Conservation (phyloP, 2,113 vertebrate genomes). For the Archilochus colubris region DNA sequence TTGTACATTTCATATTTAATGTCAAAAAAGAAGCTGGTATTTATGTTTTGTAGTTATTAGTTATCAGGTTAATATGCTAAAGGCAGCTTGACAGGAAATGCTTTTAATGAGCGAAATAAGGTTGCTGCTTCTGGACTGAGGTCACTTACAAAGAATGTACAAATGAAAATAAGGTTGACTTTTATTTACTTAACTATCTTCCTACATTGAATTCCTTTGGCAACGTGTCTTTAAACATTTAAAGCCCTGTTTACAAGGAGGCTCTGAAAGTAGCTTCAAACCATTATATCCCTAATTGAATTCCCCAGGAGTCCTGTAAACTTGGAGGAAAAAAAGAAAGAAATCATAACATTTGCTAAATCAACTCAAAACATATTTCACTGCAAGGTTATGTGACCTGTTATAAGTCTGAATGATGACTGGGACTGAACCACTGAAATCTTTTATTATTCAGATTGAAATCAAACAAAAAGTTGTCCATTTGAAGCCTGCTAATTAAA, state of each 20-base stretch:
- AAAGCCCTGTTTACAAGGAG: conserved; percentile 83
- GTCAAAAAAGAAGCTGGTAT: conserved; percentile 42
- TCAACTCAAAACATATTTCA: conserved; percentile 80
- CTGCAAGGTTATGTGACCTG: conserved; percentile 78
- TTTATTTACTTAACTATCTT: conserved; percentile 85
- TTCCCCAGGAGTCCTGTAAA: conserved; percentile 85
- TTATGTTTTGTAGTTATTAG: conserved; percentile 64
- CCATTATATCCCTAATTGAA: conserved; percentile 84
- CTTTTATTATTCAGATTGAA: conserved; percentile 69
- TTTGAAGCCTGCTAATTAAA: conserved; percentile 72
- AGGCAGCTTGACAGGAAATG: conserved; percentile 71
- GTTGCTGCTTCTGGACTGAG: conserved; percentile 76
- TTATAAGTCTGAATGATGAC: conserved; percentile 69
- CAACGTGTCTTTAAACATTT: conserved; percentile 84
- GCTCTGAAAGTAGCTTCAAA: conserved; percentile 84
- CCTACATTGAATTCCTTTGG: conserved; percentile 81
- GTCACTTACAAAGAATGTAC: conserved; percentile 80
- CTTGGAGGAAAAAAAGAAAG: conserved; percentile 80
- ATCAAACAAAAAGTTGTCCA: conserved; percentile 70
- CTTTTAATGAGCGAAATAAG: conserved; percentile 81
- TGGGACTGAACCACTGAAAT: conserved; percentile 69
- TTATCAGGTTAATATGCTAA: conserved; percentile 78
- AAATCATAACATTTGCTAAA: conserved; percentile 82
- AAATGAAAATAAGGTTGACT: conserved; percentile 83
- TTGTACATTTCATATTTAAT: conserved; percentile 70